phyloP scores from a whole-genome alignment of 2,888 invertebrate species.

The Hermodice carunculata region DNA sequence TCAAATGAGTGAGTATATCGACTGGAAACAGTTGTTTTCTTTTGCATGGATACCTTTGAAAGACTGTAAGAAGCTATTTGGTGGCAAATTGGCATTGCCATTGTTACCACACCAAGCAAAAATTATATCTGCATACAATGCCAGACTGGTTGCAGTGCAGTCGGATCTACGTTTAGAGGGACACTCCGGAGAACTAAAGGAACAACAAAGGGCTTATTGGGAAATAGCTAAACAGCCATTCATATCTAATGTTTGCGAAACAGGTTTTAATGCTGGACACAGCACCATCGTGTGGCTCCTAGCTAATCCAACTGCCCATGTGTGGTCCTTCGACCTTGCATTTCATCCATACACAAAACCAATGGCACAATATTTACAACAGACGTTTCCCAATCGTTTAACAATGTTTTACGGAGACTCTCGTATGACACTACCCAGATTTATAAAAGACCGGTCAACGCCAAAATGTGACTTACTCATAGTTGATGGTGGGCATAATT shows the following conservation, averaged over 20 bases:
- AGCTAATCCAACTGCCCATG: background rate
- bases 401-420: slow-evolving; percentile 31
- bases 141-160: too few species aligned
- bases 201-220: background rate
- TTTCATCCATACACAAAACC: slow-evolving; percentile 19
- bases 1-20: too few species aligned
- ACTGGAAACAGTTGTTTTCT: too few species aligned
- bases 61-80: too few species aligned
- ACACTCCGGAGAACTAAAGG: slow-evolving; percentile 5
- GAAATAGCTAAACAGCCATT: background rate
- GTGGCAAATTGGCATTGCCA: too few species aligned
- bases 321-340: slow-evolving; percentile 34
- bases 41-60: too few species aligned
- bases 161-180: too few species aligned
- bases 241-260: slow-evolving; percentile 2
- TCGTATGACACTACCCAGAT: slow-evolving; percentile 17
- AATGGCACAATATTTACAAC: slow-evolving; percentile 25
- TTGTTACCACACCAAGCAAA: too few species aligned
- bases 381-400: slow-evolving; percentile 19
- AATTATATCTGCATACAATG: too few species aligned
- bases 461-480: slow-evolving; percentile 31
- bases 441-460: background rate
- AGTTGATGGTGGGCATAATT: slow-evolving; percentile 37
- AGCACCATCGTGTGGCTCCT: slow-evolving; percentile 6
- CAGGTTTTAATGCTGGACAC: slow-evolving; percentile 9